Percentiles rank a stretch among this genome's conserved stretches.
Conservation (phyloP, 2,888 invertebrate genomes). For the Smittia aterrima region DNA sequence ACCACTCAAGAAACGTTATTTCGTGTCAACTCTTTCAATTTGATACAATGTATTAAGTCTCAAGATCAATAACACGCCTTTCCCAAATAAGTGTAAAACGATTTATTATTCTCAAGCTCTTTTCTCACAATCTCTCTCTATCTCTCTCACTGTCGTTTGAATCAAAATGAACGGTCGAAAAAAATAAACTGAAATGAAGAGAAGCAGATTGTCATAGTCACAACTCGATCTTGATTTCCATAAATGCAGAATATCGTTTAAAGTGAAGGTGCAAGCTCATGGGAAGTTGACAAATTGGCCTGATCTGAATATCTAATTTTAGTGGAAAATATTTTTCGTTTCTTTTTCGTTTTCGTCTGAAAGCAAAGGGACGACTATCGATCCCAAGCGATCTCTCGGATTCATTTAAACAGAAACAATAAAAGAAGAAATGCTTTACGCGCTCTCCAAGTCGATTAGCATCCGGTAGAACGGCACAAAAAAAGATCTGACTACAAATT, state of each 20-base stretch:
- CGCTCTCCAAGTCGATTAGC: constrained; percentile 32
- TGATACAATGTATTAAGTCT: constrained; percentile 41
- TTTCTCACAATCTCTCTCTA: neutral
- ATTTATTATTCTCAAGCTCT: constrained; percentile 16
- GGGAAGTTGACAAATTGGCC: constrained; percentile 38
- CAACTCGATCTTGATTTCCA: constrained; percentile 20
- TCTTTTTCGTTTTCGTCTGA: constrained; percentile 9
- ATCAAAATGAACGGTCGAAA: neutral
- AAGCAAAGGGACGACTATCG: constrained; percentile 8
- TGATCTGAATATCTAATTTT: constrained; percentile 39
- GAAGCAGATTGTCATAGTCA: neutral
- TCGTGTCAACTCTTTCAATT: constrained; percentile 39
- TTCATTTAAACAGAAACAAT: constrained; percentile 3
- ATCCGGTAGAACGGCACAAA: constrained; percentile 26
- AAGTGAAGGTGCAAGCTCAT: constrained; percentile 4
- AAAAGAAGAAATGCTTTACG: constrained; percentile 19
- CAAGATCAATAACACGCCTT: constrained; percentile 42
- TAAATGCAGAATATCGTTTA: constrained; percentile 8
- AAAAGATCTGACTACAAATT: constrained; percentile 20
- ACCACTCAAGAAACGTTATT: constrained; percentile 34
- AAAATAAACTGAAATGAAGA: neutral
- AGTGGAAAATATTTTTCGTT: neutral
- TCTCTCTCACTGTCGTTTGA: neutral
- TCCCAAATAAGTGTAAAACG: constrained; percentile 36
- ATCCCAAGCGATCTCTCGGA: constrained; percentile 9